Evolutionary conservation across 2,797 vertebrate genomes (phyloP).

Genomic region (Chrysocyon brachyurus): DNA sequence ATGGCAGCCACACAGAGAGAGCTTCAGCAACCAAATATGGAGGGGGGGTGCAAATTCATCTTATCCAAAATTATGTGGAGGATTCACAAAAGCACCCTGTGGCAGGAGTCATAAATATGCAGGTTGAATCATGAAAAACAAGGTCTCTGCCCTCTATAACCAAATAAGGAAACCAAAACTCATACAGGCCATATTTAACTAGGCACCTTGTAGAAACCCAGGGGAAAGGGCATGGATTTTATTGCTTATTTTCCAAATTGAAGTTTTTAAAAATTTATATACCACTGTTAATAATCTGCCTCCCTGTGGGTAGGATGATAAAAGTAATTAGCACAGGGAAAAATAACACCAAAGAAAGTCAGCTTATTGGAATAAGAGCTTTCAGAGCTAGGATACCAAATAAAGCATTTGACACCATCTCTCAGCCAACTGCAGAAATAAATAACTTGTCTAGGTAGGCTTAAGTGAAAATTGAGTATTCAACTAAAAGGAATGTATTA

Average conservation of each 20-base stretch:
- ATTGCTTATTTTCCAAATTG: constrained; percentile 65
- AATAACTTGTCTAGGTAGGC: not conserved
- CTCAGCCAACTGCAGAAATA: constrained; percentile 27
- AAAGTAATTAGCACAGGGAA: not conserved
- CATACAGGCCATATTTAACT: not conserved
- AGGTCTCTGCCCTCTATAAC: not conserved
- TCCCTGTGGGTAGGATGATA: constrained; percentile 51
- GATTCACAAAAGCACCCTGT: not conserved
- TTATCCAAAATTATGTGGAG: not conserved
- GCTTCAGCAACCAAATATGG: not conserved
- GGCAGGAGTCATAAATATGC: not conserved
- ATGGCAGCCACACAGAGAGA: not conserved
- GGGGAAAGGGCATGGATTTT: not conserved
- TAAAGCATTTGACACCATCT: not conserved
- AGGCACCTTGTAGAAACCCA: not conserved
- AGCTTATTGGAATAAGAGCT: constrained; percentile 18
- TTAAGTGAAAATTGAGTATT: not conserved
- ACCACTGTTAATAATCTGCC: constrained; percentile 46
- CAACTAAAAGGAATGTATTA: not conserved
- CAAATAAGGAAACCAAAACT: constrained; percentile 17
- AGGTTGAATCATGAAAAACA: not conserved
- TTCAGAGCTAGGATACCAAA: not conserved
- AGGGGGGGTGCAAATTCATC: not conserved
- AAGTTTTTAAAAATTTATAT: constrained; percentile 16
- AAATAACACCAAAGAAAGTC: not conserved